Conservation (phyloP, 2,797 vertebrate species). For the Arremon aurantiirostris region DNA sequence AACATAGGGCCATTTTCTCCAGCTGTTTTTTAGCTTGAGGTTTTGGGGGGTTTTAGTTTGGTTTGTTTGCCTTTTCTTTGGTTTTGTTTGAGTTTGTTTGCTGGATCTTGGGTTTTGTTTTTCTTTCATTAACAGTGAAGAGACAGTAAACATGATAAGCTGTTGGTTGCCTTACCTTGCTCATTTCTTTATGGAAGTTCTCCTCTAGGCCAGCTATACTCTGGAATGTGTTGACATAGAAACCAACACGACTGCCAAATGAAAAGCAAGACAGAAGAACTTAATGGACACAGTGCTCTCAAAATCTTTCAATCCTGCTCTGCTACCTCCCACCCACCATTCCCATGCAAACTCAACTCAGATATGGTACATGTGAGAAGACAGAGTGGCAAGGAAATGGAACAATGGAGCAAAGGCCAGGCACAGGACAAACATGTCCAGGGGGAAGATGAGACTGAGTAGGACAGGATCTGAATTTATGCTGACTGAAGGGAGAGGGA, state of each 20-base stretch:
- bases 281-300: not conserved
- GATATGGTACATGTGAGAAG: not conserved
- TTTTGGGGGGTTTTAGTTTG: not conserved
- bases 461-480: not conserved
- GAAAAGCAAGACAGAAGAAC: slow-evolving; percentile 26
- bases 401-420: not conserved
- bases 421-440: not conserved
- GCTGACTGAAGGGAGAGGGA: not conserved
- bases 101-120: not conserved
- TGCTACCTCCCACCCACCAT: not conserved
- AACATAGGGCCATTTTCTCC: not conserved
- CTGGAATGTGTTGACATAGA: slow-evolving; percentile 99
- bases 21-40: not conserved
- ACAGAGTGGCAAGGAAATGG: not conserved
- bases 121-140: not conserved
- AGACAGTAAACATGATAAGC: not conserved
- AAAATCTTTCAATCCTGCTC: not conserved
- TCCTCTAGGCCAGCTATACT: slow-evolving; percentile 96
- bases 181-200: slow-evolving; percentile 98
- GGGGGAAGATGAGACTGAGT: not conserved
- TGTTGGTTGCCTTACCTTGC: slow-evolving; percentile 82
- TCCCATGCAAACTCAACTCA: not conserved
- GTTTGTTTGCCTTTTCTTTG: not conserved
- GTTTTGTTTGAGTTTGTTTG: not conserved
- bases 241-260: slow-evolving; percentile 90